These are phyloP conservation scores for Caloenas nicobarica DNA, from an alignment of 2,113 vertebrate species.

Conservation along the genomic window DNA sequence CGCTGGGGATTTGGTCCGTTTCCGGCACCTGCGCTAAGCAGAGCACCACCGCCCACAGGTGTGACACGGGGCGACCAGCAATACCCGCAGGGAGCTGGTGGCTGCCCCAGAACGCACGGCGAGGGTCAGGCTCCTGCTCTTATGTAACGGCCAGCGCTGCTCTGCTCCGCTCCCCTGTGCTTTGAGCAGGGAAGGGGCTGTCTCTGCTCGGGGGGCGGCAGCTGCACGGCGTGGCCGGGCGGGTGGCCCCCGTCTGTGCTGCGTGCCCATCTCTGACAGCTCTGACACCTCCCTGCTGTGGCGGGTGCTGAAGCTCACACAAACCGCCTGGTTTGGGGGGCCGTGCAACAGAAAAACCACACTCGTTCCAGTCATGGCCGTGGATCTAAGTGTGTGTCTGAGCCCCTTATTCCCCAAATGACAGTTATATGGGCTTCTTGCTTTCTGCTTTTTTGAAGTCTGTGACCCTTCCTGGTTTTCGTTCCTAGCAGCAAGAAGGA, in stretches of 20 bases:
- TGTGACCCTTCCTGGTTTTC: background rate
- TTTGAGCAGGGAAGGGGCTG: background rate
- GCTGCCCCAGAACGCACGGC: background rate
- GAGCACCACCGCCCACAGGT: background rate
- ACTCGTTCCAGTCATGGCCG: background rate
- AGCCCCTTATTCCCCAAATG: background rate
- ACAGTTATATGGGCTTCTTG: background rate
- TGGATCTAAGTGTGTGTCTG: background rate
- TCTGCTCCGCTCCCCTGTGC: background rate
- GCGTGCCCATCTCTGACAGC: background rate
- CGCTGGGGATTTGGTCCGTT: slow-evolving; percentile 26
- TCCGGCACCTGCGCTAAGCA: background rate
- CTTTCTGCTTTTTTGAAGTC: background rate
- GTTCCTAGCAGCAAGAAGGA: background rate
- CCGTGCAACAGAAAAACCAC: background rate
- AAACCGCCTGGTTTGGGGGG: background rate
- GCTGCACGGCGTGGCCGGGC: background rate
- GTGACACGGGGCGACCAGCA: background rate
- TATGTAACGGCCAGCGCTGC: background rate
- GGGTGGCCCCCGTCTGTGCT: rapidly evolving
- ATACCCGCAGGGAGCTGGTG: background rate
- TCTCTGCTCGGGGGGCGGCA: background rate
- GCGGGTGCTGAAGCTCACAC: background rate
- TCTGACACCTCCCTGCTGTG: background rate
- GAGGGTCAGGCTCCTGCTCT: background rate